Evolutionary conservation across 2,888 invertebrate genomes (phyloP).

Genomic region (Dendrolimus houi): DNA sequence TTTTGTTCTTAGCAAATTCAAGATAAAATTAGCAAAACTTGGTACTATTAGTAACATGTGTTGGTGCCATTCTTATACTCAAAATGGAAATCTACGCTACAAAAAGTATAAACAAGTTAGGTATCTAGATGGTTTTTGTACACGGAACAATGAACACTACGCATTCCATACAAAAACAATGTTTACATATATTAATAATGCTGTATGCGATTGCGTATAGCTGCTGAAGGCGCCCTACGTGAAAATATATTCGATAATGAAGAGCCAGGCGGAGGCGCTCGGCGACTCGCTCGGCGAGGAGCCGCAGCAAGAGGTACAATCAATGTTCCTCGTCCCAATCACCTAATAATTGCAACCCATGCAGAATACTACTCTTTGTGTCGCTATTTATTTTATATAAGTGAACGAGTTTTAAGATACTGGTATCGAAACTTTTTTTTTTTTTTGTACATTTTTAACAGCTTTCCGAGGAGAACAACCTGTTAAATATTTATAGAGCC

Average conservation of each 20-base stretch:
- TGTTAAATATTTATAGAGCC: no score
- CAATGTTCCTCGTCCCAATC: conserved; percentile 12
- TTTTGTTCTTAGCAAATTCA: no score
- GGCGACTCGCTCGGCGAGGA: conserved; percentile 72
- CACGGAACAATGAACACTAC: conserved; percentile 15
- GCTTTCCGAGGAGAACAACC: no score
- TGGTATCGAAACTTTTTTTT: no score
- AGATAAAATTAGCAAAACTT: no score
- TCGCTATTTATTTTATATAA: neutral
- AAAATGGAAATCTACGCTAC: no score
- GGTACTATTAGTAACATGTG: no score
- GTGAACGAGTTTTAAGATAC: no score
- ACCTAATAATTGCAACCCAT: neutral
- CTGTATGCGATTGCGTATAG: conserved; percentile 70
- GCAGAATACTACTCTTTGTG: conserved; percentile 23
- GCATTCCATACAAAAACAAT: conserved; percentile 15
- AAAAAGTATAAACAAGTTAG: no score
- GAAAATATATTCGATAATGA: conserved; percentile 97
- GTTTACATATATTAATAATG: conserved; percentile 18
- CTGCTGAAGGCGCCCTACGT: conserved; percentile 97
- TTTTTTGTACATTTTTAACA: no score
- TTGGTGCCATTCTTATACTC: no score
- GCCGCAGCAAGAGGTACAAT: conserved; percentile 63
- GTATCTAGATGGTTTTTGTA: neutral
- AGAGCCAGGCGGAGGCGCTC: conserved; percentile 87